Percentiles rank a stretch among this genome's conserved stretches.
Conservation (phyloP, 2,797 vertebrate genomes). For the Poeciliopsis paucimaculata region DNA sequence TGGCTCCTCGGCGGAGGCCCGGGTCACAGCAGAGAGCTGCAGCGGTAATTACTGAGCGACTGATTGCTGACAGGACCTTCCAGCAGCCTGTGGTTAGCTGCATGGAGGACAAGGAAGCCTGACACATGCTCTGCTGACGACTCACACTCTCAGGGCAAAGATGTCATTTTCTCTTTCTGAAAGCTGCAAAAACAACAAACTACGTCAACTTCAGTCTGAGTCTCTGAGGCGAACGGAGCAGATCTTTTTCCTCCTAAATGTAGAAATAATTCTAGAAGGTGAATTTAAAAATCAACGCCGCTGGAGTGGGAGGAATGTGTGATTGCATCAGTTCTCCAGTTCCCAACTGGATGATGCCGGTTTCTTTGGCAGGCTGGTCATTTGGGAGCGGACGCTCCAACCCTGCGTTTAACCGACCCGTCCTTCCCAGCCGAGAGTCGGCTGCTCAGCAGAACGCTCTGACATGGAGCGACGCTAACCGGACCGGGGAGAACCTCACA, state of each 20-base stretch:
- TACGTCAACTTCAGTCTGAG: slow-evolving; percentile 17
- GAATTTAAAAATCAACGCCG: slow-evolving; percentile 39
- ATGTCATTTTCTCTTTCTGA: slow-evolving; percentile 38
- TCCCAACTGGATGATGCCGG: slow-evolving; percentile 63
- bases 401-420: slow-evolving; percentile 58
- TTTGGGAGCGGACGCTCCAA: slow-evolving; percentile 58
- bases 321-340: slow-evolving; percentile 57
- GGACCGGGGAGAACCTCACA: background rate
- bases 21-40: slow-evolving; percentile 62
- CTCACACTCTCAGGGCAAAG: slow-evolving; percentile 53
- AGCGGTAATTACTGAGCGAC: slow-evolving; percentile 72
- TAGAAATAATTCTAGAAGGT: slow-evolving; percentile 27
- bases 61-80: slow-evolving; percentile 76
- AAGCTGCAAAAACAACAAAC: slow-evolving; percentile 21
- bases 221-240: background rate
- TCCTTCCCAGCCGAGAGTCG: slow-evolving; percentile 47
- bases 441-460: no score
- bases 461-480: no score
- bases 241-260: background rate
- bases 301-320: slow-evolving; percentile 66
- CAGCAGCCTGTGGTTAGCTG: slow-evolving; percentile 73
- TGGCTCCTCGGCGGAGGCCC: slow-evolving; percentile 52
- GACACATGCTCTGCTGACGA: slow-evolving; percentile 69
- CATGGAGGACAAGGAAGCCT: slow-evolving; percentile 57
- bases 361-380: slow-evolving; percentile 60